Evolutionary conservation across 1,140 invertebrate species (phyloP).

Genomic region (Calliphora vicina): DNA sequence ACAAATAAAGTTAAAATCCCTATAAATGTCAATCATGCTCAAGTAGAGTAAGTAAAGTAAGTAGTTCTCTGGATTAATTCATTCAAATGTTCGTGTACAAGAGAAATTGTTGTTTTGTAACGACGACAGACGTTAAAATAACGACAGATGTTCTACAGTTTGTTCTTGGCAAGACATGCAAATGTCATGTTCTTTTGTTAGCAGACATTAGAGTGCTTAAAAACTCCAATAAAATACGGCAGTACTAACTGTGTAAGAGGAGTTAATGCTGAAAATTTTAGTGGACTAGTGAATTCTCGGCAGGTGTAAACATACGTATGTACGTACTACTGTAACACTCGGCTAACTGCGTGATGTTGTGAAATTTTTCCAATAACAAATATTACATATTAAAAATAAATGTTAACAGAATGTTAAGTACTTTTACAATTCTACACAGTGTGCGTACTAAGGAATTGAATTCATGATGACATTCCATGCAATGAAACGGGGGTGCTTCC

Average conservation of each 20-base stretch:
- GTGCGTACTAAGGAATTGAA: too few species aligned
- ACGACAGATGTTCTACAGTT: constrained; percentile 55
- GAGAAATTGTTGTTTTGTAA: not conserved
- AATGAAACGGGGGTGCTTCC: not conserved
- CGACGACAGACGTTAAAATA: constrained; percentile 41
- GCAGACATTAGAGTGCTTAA: not conserved
- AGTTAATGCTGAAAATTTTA: not conserved
- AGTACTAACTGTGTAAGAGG: constrained; percentile 48
- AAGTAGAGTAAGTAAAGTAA: not conserved
- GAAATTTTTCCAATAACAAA: not conserved
- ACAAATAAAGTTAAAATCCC: constrained; percentile 18
- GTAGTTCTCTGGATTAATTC: not conserved
- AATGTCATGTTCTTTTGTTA: constrained; percentile 34
- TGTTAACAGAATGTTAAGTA: constrained; percentile 24
- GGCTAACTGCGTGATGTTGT: not conserved
- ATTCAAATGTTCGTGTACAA: not conserved
- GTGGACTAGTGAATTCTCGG: not conserved
- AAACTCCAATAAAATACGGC: not conserved
- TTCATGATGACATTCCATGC: not conserved
- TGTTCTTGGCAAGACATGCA: constrained; percentile 44
- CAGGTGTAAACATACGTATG: constrained; percentile 9
- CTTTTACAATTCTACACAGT: not conserved
- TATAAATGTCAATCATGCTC: constrained; percentile 36
- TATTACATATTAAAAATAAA: constrained; percentile 14
- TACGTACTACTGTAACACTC: not conserved